Evolutionary conservation across 2,113 vertebrate species (phyloP).

Genomic region (Solenodon paradoxus): DNA sequence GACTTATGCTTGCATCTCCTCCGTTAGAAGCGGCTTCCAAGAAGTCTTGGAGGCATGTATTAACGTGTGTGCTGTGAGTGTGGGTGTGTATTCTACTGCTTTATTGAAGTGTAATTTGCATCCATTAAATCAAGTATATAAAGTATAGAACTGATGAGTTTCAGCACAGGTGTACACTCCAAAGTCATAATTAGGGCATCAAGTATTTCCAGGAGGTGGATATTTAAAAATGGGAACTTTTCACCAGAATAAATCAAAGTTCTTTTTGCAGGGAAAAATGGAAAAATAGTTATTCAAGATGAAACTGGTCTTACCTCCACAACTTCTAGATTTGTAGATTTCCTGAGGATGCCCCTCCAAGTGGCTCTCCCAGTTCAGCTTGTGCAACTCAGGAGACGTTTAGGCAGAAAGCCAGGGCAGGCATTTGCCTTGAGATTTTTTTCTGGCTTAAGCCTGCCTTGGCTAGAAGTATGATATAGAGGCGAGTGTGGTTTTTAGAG

Average conservation of each 20-base stretch:
- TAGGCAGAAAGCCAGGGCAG: not conserved
- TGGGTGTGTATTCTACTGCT: not conserved
- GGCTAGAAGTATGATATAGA: not conserved
- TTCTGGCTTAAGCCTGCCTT: not conserved
- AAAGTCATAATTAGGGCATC: not conserved
- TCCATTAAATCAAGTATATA: not conserved
- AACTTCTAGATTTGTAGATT: not conserved
- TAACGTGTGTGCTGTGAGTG: not conserved
- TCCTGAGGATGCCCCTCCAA: not conserved
- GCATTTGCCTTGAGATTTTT: not conserved
- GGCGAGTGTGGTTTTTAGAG: not conserved
- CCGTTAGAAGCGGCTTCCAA: not conserved
- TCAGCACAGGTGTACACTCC: not conserved
- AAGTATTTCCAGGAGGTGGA: not conserved
- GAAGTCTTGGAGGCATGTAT: not conserved
- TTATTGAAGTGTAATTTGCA: not conserved
- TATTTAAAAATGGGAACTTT: slow-evolving; percentile 30
- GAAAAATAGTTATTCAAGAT: not conserved
- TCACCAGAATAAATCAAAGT: not conserved
- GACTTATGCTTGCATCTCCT: not conserved
- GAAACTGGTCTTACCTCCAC: not conserved
- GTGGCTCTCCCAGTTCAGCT: not conserved
- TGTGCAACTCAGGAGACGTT: not conserved
- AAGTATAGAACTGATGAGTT: not conserved
- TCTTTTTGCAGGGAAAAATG: not conserved